phyloP scores from a whole-genome alignment of 2,113 vertebrate genomes.

The Uria lomvia region DNA sequence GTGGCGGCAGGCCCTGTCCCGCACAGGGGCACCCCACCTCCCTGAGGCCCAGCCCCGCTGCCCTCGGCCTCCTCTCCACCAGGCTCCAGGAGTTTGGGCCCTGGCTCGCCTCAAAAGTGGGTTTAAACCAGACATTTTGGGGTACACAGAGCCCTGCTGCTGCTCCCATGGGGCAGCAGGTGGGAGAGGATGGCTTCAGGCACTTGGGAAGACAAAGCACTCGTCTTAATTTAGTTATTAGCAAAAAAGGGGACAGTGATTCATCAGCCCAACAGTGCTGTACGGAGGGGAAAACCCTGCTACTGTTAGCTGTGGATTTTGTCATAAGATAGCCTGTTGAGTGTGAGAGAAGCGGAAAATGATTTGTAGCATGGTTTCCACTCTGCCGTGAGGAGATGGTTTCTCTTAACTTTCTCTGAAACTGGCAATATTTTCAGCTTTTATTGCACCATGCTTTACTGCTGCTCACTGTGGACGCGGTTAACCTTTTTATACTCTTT shows the following conservation, averaged over 20 bases:
- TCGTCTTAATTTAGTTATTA: accelerated
- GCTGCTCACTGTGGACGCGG: accelerated
- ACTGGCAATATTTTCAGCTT: not conserved
- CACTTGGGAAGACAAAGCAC: accelerated
- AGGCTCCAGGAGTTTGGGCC: not conserved
- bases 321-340: not conserved
- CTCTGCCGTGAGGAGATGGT: not conserved
- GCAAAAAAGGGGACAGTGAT: not conserved
- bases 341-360: not conserved
- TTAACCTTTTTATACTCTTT: not conserved
- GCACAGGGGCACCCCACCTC: accelerated
- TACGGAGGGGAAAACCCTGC: not conserved
- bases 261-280: not conserved
- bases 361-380: not conserved
- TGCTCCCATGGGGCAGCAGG: accelerated
- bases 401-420: not conserved
- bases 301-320: not conserved
- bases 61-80: not conserved
- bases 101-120: accelerated
- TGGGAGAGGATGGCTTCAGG: not conserved
- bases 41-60: not conserved
- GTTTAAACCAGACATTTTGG: accelerated
- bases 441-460: not conserved
- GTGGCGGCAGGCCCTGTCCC: not conserved
- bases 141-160: accelerated